Conservation (phyloP, 2,113 vertebrate species). For the Cettia cetti region DNA sequence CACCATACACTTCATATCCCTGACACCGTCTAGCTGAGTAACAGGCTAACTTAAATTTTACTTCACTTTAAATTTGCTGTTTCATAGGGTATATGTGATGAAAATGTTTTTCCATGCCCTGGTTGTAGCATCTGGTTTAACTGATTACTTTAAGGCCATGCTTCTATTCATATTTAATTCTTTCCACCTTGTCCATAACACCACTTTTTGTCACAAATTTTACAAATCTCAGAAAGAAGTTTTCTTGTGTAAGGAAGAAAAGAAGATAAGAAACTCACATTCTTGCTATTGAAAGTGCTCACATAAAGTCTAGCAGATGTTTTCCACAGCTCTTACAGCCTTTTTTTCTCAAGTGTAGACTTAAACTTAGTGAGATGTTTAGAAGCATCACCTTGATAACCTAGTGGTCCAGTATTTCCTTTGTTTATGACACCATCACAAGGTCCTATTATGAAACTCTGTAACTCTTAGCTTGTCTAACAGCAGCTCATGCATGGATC, state of each 20-base stretch:
- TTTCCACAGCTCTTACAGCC: not conserved
- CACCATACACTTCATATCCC: not conserved
- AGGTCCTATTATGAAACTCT: not conserved
- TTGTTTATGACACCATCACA: not conserved
- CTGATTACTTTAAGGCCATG: not conserved
- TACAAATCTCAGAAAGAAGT: not conserved
- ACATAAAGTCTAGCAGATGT: not conserved
- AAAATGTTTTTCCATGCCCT: not conserved
- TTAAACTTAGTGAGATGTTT: not conserved
- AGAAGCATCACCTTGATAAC: not conserved
- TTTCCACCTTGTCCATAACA: not conserved
- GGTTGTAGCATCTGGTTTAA: not conserved
- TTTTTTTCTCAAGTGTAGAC: not conserved
- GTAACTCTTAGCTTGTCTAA: not conserved
- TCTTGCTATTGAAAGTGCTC: not conserved
- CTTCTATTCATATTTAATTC: not conserved
- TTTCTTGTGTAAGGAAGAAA: not conserved
- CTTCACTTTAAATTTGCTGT: not conserved
- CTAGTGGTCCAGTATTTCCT: not conserved
- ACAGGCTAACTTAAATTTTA: not conserved
- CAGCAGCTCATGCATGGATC: not conserved
- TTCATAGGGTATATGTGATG: not conserved
- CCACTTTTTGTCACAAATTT: not conserved
- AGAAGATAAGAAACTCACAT: no score
- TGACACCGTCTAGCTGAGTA: not conserved